These are phyloP conservation scores for Spodoptera exigua DNA, from an alignment of 2,888 invertebrate genomes.

Conservation along the genomic window DNA sequence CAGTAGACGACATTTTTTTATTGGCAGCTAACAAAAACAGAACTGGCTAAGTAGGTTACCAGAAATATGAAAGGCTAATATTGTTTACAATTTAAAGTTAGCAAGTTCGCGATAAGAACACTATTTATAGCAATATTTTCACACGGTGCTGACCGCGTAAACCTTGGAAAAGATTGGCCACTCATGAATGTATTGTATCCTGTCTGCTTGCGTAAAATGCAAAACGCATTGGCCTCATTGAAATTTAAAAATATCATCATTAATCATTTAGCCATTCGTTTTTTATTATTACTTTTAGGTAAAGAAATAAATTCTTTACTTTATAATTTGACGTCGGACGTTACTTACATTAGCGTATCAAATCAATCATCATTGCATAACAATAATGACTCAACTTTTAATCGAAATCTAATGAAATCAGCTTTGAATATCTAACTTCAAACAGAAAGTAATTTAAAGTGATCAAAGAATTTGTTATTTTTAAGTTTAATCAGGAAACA, in stretches of 20 bases:
- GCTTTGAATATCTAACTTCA: no score
- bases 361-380: no score
- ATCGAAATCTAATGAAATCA: no score
- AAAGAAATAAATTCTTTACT: no score
- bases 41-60: not conserved
- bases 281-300: no score
- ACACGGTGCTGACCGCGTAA: slow-evolving; percentile 25
- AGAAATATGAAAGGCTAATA: slow-evolving; percentile 18
- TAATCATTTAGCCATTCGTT: no score
- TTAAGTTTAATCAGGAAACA: slow-evolving; percentile 27
- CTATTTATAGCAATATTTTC: slow-evolving; percentile 40
- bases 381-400: no score
- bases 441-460: no score
- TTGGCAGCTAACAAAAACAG: no score
- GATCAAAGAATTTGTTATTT: not conserved
- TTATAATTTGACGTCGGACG: no score
- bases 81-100: slow-evolving; percentile 29
- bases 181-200: slow-evolving; percentile 43
- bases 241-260: slow-evolving; percentile 3
- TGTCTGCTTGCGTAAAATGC: slow-evolving; percentile 32
- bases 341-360: no score
- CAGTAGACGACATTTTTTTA: no score
- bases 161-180: slow-evolving; percentile 43
- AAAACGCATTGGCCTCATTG: slow-evolving; percentile 28
- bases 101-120: slow-evolving; percentile 24